These are phyloP conservation scores for Ernsta delagoae DNA, from an alignment of 2,888 invertebrate genomes.

Conservation along the genomic window DNA sequence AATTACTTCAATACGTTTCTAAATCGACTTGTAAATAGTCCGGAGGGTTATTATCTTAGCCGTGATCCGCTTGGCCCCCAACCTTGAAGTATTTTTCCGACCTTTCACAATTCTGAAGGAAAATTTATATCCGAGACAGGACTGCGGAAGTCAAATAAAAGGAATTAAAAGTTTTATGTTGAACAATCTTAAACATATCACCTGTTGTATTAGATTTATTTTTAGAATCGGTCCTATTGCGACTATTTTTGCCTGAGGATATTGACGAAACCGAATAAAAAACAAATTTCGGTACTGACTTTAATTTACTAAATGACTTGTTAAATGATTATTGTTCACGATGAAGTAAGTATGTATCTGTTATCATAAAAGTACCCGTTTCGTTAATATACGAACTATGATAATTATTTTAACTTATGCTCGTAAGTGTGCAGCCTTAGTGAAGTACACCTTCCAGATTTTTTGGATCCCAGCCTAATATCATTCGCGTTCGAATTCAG, in stretches of 20 bases:
- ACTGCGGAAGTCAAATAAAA: constrained; percentile 26
- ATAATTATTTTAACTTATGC: too few species aligned
- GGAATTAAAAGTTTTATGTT: constrained; percentile 16
- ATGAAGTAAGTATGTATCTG: too few species aligned
- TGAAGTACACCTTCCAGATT: too few species aligned
- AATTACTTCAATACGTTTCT: constrained; percentile 14
- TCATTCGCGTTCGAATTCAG: too few species aligned
- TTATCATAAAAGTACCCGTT: too few species aligned
- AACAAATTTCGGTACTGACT: too few species aligned
- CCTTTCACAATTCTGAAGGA: constrained; percentile 28
- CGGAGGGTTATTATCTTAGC: constrained; percentile 36
- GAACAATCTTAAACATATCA: neutral
- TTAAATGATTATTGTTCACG: too few species aligned
- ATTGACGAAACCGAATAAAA: neutral
- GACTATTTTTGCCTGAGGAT: neutral
- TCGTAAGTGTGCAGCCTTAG: too few species aligned
- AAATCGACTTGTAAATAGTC: constrained; percentile 29
- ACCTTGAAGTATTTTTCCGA: constrained; percentile 34
- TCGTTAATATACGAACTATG: too few species aligned
- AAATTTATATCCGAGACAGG: constrained; percentile 30
- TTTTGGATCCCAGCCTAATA: too few species aligned
- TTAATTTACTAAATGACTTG: too few species aligned
- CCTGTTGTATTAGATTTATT: neutral
- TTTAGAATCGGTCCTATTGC: neutral
- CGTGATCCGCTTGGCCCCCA: constrained; percentile 30